Percentiles rank a stretch among this genome's conserved stretches.
Conservation (phyloP, 2,113 vertebrate genomes). For the Myotis brandtii region DNA sequence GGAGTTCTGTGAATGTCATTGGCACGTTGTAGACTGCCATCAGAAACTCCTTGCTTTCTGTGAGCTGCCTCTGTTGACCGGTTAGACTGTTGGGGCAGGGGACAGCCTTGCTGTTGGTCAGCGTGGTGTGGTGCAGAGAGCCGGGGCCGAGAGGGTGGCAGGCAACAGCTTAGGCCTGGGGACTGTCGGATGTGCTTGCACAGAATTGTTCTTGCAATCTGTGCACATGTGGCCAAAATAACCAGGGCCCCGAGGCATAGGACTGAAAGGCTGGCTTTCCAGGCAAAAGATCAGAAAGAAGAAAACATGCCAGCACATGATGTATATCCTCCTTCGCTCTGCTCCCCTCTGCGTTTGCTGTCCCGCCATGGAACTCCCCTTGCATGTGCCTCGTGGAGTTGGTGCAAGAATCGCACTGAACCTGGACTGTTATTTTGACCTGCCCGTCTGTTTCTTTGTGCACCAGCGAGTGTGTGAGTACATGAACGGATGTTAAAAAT, state of each 20-base stretch:
- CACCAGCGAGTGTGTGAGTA: not conserved
- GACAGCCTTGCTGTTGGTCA: not conserved
- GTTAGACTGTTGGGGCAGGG: not conserved
- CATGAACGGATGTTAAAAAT: not conserved
- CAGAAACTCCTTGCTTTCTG: conserved; percentile 5
- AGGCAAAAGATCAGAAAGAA: conserved; percentile 22
- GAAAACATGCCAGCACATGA: not conserved
- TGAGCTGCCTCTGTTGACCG: not conserved
- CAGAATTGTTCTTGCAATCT: not conserved
- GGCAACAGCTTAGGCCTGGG: not conserved
- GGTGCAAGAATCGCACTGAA: not conserved
- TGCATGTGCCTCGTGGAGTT: not conserved
- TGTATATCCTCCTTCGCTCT: not conserved
- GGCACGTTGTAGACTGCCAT: fast-evolving
- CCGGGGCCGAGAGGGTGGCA: too few relatives aligned
- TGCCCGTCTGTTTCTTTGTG: not conserved
- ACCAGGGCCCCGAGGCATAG: not conserved
- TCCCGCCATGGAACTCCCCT: not conserved
- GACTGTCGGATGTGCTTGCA: not conserved
- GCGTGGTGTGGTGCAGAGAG: not conserved
- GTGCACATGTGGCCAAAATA: not conserved
- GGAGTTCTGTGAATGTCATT: not conserved
- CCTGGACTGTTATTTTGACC: not conserved
- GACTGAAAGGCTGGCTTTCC: not conserved
- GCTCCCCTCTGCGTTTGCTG: fast-evolving